phyloP scores from a whole-genome alignment of 2,888 invertebrate genomes.

The Callosobruchus maculatus region DNA sequence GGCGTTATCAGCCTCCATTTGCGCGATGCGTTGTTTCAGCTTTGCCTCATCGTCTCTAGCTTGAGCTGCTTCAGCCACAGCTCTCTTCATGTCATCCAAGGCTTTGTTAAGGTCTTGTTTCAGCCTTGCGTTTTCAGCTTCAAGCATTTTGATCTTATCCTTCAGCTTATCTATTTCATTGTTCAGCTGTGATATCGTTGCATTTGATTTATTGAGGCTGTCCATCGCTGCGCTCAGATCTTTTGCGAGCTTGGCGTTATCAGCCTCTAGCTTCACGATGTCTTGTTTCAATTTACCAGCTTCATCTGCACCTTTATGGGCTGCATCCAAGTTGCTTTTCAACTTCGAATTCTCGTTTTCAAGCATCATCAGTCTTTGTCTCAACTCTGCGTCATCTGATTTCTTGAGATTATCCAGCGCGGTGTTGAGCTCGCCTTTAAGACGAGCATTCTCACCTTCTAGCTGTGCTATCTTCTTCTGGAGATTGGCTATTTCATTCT shows the following conservation, averaged over 20 bases:
- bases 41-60: slow-evolving; percentile 12
- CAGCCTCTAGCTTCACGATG: slow-evolving; percentile 24
- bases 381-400: slow-evolving; percentile 2
- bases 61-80: slow-evolving; percentile 11
- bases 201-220: slow-evolving; percentile 14
- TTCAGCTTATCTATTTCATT: slow-evolving; percentile 25
- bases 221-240: slow-evolving; percentile 22
- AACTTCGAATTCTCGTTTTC: slow-evolving; percentile 18
- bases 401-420: slow-evolving; percentile 11
- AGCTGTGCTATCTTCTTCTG: slow-evolving; percentile 17
- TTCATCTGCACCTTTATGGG: not conserved
- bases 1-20: slow-evolving; percentile 25
- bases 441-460: slow-evolving; percentile 20
- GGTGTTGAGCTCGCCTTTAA: slow-evolving; percentile 20
- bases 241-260: slow-evolving; percentile 25
- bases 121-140: slow-evolving; percentile 20
- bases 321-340: slow-evolving; percentile 12
- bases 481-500: slow-evolving; percentile 12
- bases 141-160: slow-evolving; percentile 21
- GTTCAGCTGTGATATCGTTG: slow-evolving; percentile 15
- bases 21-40: slow-evolving; percentile 17
- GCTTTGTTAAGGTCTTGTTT: slow-evolving; percentile 18
- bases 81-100: slow-evolving; percentile 15
- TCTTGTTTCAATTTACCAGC: not conserved
- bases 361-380: slow-evolving; percentile 12